phyloP scores from a whole-genome alignment of 1,140 invertebrate species.

The Drosophila kohkoa region DNA sequence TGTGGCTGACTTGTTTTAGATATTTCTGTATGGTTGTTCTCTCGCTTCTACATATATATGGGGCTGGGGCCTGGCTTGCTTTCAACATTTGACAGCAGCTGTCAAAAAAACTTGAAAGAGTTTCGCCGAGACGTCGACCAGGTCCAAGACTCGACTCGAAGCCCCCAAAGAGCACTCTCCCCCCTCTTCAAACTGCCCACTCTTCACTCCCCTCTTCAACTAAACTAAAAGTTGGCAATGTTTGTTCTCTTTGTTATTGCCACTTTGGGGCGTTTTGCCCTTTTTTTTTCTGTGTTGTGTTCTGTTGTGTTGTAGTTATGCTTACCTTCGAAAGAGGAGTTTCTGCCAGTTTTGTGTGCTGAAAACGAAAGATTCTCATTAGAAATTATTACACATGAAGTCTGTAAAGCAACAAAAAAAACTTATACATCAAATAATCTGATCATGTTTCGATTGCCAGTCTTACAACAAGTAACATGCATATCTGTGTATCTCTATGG shows the following conservation, averaged over 20 bases:
- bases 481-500: not conserved
- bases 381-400: conserved; percentile 26
- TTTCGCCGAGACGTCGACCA: conserved; percentile 69
- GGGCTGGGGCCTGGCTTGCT: conserved; percentile 69
- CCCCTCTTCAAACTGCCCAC: no score
- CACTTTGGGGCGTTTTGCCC: conserved; percentile 51
- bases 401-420: not conserved
- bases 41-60: conserved; percentile 34
- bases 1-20: conserved; percentile 76
- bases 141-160: conserved; percentile 50
- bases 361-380: conserved; percentile 29
- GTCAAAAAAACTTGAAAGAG: conserved; percentile 82
- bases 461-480: conserved; percentile 11
- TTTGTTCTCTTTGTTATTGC: conserved; percentile 58
- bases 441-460: conserved; percentile 28
- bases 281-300: conserved; percentile 28
- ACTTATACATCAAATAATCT: conserved; percentile 9
- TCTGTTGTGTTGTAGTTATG: conserved; percentile 30
- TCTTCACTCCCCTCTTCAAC: no score
- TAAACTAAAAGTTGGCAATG: conserved; percentile 36
- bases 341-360: conserved; percentile 21
- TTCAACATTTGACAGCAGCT: conserved; percentile 83
- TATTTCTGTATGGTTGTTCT: conserved; percentile 55
- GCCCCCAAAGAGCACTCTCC: conserved; percentile 16
- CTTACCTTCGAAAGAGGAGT: conserved; percentile 30